These are phyloP conservation scores for Drosophila helvetica DNA, from an alignment of 2,888 invertebrate species.

Conservation along the genomic window DNA sequence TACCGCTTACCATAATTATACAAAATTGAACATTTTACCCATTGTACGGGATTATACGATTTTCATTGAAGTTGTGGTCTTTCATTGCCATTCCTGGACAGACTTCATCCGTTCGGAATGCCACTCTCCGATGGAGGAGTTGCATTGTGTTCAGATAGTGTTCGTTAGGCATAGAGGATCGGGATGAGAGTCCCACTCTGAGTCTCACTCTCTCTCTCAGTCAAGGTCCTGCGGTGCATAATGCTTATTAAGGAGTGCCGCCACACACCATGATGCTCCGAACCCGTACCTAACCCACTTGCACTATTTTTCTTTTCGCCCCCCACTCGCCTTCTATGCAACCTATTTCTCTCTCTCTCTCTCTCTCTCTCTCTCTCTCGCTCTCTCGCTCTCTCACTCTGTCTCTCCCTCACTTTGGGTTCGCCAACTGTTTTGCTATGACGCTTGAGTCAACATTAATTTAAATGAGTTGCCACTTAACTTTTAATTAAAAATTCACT, in stretches of 20 bases:
- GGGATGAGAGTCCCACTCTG: conserved; percentile 2
- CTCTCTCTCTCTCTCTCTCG: neutral
- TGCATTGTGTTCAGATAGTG: neutral
- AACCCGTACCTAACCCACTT: neutral
- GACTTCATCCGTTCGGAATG: no score
- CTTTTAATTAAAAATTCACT: conserved; percentile 82
- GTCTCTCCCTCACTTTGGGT: conserved; percentile 30
- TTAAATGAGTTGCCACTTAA: conserved; percentile 82
- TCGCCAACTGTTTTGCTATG: conserved; percentile 75
- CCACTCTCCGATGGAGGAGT: no score
- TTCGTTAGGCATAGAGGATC: neutral
- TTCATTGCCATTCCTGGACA: no score
- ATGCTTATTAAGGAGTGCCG: conserved; percentile 60
- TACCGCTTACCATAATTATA: neutral
- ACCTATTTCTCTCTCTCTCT: neutral
- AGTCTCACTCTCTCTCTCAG: conserved; percentile 13
- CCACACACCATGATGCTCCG: conserved; percentile 6
- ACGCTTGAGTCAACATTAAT: conserved; percentile 81
- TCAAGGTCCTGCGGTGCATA: conserved; percentile 60
- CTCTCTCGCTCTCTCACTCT: neutral
- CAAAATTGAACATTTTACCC: no score
- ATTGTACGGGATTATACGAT: no score
- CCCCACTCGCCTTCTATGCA: neutral
- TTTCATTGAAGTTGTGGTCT: no score
- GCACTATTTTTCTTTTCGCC: conserved; percentile 27